These are phyloP conservation scores for Xiphias gladius DNA, from an alignment of 2,113 vertebrate species.

Conservation along the genomic window DNA sequence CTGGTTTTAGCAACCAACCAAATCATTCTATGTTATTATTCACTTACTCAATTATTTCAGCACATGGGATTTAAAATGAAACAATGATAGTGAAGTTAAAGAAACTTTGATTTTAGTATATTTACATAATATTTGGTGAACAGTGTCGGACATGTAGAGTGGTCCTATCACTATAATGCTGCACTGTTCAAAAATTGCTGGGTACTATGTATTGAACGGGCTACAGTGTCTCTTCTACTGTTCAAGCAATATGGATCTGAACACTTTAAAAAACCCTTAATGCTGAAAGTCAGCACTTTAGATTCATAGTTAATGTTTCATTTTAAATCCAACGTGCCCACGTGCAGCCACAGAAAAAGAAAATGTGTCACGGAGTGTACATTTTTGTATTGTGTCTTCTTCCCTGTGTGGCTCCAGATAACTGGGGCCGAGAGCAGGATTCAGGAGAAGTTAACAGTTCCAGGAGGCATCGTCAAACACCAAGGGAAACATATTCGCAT, in stretches of 20 bases:
- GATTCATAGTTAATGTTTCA: not conserved
- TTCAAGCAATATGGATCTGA: no score
- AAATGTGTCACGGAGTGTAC: not conserved
- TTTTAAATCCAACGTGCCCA: not conserved
- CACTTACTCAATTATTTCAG: no score
- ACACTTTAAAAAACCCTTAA: not conserved
- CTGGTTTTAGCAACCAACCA: no score
- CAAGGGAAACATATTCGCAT: not conserved
- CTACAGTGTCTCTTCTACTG: not conserved
- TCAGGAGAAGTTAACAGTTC: not conserved
- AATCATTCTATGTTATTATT: no score
- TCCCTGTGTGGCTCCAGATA: not conserved
- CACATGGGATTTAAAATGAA: no score
- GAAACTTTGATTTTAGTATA: no score
- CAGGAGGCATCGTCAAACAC: constrained; percentile 4
- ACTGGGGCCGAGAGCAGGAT: not conserved
- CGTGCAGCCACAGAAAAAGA: not conserved
- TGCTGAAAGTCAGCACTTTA: not conserved
- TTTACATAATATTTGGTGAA: no score
- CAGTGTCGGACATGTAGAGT: no score
- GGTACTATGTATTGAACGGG: not conserved
- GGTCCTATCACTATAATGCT: no score
- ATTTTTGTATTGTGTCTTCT: not conserved
- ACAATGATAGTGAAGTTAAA: no score
- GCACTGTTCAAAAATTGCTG: no score